Evolutionary conservation across 2,113 vertebrate genomes (phyloP).

Genomic region (Orycteropus afer): DNA sequence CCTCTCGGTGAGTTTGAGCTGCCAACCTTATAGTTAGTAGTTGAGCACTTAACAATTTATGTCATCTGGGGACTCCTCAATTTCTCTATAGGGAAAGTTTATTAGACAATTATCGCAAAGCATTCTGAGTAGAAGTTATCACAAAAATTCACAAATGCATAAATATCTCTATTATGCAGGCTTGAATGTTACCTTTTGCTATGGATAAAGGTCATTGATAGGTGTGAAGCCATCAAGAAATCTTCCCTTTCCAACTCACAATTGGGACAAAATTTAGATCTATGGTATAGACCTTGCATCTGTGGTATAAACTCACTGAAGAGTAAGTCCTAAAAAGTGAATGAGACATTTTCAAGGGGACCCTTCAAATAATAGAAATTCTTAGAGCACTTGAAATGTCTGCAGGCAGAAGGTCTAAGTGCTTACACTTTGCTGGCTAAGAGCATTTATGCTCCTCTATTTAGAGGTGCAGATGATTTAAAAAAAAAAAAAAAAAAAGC

Average conservation of each 20-base stretch:
- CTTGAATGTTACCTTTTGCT: not conserved
- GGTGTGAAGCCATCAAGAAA: not conserved
- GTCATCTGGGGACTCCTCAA: not conserved
- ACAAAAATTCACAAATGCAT: not conserved
- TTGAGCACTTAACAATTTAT: not conserved
- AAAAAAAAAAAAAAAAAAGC: too few species aligned
- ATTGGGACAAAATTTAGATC: not conserved
- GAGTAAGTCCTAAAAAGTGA: slow-evolving; percentile 43
- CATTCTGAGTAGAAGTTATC: not conserved
- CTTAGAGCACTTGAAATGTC: slow-evolving; percentile 43
- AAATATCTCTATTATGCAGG: not conserved
- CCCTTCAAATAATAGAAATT: slow-evolving; percentile 68
- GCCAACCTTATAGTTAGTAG: not conserved
- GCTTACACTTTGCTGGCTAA: not conserved
- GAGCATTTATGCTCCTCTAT: not conserved
- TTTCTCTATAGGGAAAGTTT: not conserved
- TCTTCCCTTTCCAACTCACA: not conserved
- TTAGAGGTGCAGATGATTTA: slow-evolving; percentile 4
- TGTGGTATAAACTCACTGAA: slow-evolving; percentile 19
- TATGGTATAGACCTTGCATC: not conserved
- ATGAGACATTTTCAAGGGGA: slow-evolving; percentile 49
- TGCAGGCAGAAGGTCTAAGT: slow-evolving; percentile 32
- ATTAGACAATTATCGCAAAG: not conserved
- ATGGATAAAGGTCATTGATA: not conserved
- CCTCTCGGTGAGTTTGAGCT: not conserved